Base-by-base conservation (phyloP, 2,888 invertebrate species). In the Formica aserva region DNA sequence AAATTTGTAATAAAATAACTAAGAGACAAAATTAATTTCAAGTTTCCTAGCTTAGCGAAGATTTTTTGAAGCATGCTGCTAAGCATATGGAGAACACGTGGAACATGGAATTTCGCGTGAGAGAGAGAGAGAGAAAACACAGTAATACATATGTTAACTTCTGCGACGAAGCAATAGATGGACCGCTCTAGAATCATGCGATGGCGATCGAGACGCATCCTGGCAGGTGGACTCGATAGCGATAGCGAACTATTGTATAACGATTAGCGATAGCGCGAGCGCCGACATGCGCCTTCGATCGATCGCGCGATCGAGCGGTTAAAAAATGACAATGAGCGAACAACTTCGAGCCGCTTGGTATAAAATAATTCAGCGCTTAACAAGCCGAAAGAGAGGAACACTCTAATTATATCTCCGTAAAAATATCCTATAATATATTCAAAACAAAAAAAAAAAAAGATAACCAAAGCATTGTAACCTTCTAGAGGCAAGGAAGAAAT, bases 381-480 rank as follows among this genome's bases (percentile, higher is more conserved):
- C 32, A 71, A 78, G 57, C 78, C 78, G 71, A 78, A 78, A 78
- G 71, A 78, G 71, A 71, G 60, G 52, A 52, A 78, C 71, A 78
- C 57, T 78, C 57, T 78, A 78, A 78, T 78, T 78, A 78, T 78
- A 78, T 88, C 88, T 91, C 89, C 91, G 86, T 88, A 87, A 52
- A 52, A 93, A 90, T 93, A 93, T 93, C 92, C 93, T 93, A 93
- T 78, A 78, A 78, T 92, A 92, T 93, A 93, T 92, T 88, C 88
- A 89, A 92, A 91, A 90, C 85, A 86, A 86, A 89, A 32, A 85
- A 87, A 87, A 90, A 85, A 87, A 90, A 87, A 87, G 86, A 88
- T 85, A 89, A 88, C 91, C 89, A 92, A 92, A 90, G 86, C 92
- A 93, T 92, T 93, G 91, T 94, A 94, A 94, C 92, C 93, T 93